These are phyloP conservation scores for Ostrea edulis DNA, from an alignment of 1,140 invertebrate species.

Conservation along the genomic window DNA sequence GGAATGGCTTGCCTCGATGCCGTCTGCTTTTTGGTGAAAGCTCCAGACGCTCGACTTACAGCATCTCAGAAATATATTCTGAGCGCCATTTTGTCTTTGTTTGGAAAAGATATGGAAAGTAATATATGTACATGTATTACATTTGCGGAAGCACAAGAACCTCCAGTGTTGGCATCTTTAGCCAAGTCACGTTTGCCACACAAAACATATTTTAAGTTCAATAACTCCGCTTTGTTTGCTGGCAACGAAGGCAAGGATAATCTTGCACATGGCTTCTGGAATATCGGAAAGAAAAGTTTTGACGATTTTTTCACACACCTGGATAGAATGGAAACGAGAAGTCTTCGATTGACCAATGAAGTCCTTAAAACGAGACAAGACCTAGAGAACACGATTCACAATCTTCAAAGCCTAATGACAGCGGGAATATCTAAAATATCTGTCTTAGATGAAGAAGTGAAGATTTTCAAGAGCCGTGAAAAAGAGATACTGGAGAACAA, in stretches of 20 bases:
- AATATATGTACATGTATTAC: slow-evolving; percentile 66
- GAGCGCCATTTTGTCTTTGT: slow-evolving; percentile 64
- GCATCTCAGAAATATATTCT: slow-evolving; percentile 63
- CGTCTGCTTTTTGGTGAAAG: slow-evolving; percentile 57
- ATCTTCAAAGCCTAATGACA: slow-evolving; percentile 45
- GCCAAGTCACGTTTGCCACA: slow-evolving; percentile 50
- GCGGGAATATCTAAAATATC: slow-evolving; percentile 47
- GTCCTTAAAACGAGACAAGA: slow-evolving; percentile 49
- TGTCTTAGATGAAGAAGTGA: slow-evolving; percentile 39
- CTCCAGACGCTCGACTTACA: slow-evolving; percentile 58
- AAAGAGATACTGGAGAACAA: slow-evolving; percentile 54
- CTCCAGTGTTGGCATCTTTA: slow-evolving; percentile 58
- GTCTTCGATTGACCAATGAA: slow-evolving; percentile 51
- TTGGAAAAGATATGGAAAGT: slow-evolving; percentile 66
- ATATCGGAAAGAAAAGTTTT: slow-evolving; percentile 51
- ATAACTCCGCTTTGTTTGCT: slow-evolving; percentile 55
- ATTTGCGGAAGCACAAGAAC: slow-evolving; percentile 63
- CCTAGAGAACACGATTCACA: slow-evolving; percentile 48
- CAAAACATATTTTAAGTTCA: slow-evolving; percentile 54
- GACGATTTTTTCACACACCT: slow-evolving; percentile 48
- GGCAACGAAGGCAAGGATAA: not conserved
- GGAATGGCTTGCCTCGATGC: slow-evolving; percentile 65
- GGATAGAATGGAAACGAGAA: slow-evolving; percentile 46
- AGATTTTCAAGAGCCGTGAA: slow-evolving; percentile 52
- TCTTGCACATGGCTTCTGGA: slow-evolving; percentile 49